These are phyloP conservation scores for Myotis brandtii DNA, from an alignment of 2,113 vertebrate species.

Conservation along the genomic window DNA sequence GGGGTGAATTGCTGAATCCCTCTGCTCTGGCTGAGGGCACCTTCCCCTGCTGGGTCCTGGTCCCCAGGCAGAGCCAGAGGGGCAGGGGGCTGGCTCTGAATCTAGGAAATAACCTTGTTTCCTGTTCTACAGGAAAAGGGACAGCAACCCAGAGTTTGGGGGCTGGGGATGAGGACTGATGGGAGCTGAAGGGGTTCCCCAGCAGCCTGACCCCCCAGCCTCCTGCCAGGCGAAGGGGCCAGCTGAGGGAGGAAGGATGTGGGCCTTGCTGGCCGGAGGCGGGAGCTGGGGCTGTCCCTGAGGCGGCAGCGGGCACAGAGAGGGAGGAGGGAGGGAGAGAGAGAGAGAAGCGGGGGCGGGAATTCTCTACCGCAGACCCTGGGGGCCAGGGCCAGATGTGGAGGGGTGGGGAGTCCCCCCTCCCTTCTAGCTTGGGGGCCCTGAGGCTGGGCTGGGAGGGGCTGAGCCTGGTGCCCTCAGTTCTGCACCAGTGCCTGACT, in stretches of 20 bases:
- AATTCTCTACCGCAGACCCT: slow-evolving; percentile 84
- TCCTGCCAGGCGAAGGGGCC: slow-evolving; percentile 77
- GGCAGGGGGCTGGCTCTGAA: slow-evolving; percentile 76
- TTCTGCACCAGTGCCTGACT: slow-evolving; percentile 83
- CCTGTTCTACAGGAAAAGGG: slow-evolving; percentile 83
- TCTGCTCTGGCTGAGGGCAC: slow-evolving; percentile 58
- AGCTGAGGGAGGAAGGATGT: slow-evolving; percentile 83
- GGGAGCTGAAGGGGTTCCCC: slow-evolving; percentile 70
- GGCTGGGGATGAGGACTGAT: slow-evolving; percentile 71
- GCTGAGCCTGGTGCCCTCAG: slow-evolving; percentile 79
- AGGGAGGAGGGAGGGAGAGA: slow-evolving; percentile 69
- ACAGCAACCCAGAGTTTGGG: slow-evolving; percentile 77
- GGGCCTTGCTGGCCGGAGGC: slow-evolving; percentile 81
- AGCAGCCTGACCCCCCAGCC: slow-evolving; percentile 73
- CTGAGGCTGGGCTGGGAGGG: slow-evolving; percentile 76
- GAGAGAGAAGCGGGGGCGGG: slow-evolving; percentile 81
- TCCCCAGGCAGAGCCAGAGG: slow-evolving; percentile 74
- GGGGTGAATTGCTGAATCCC: slow-evolving; percentile 70
- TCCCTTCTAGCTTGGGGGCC: slow-evolving; percentile 79
- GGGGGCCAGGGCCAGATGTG: slow-evolving; percentile 83
- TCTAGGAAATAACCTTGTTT: slow-evolving; percentile 81
- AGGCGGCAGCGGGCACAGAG: slow-evolving; percentile 81
- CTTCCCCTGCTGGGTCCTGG: slow-evolving; percentile 56
- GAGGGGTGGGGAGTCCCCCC: slow-evolving; percentile 79
- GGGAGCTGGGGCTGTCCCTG: slow-evolving; percentile 81